phyloP scores from a whole-genome alignment of 64 coral and sea anemone species.

The Platygyra sinensis region DNA sequence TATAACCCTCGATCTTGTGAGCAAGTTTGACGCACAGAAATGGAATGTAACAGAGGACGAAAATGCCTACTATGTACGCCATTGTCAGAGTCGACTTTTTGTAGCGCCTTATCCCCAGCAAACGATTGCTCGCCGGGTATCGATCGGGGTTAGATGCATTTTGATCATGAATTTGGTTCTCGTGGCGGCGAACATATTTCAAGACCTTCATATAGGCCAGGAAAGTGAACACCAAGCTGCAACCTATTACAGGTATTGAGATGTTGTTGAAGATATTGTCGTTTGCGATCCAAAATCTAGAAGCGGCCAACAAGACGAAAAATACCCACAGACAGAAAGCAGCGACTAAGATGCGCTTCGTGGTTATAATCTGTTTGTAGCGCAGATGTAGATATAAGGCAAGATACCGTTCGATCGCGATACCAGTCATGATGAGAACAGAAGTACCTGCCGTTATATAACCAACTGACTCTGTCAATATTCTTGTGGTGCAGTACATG shows the following conservation, averaged over 20 bases:
- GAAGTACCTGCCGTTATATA: constrained; percentile 34
- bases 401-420: constrained; percentile 47
- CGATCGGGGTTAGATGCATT: neutral
- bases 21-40: constrained; percentile 47
- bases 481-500: constrained; percentile 42
- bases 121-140: neutral
- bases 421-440: constrained; percentile 15
- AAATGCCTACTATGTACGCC: constrained; percentile 54
- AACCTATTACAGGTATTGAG: neutral
- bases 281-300: constrained; percentile 27
- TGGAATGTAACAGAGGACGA: constrained; percentile 61
- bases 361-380: constrained; percentile 40
- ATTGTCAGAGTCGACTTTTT: constrained; percentile 72
- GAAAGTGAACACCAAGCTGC: constrained; percentile 26
- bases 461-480: constrained; percentile 15
- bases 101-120: constrained; percentile 17
- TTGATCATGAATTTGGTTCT: constrained; percentile 27
- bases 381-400: constrained; percentile 47
- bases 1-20: constrained; percentile 11
- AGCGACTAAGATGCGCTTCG: constrained; percentile 8
- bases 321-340: neutral
- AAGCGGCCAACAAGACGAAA: constrained; percentile 13
- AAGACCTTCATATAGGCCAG: constrained; percentile 32
- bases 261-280: constrained; percentile 10
- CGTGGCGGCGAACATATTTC: constrained; percentile 46